These are phyloP conservation scores for Coregonus ussuriensis DNA, from an alignment of 2,797 vertebrate species.

Conservation along the genomic window DNA sequence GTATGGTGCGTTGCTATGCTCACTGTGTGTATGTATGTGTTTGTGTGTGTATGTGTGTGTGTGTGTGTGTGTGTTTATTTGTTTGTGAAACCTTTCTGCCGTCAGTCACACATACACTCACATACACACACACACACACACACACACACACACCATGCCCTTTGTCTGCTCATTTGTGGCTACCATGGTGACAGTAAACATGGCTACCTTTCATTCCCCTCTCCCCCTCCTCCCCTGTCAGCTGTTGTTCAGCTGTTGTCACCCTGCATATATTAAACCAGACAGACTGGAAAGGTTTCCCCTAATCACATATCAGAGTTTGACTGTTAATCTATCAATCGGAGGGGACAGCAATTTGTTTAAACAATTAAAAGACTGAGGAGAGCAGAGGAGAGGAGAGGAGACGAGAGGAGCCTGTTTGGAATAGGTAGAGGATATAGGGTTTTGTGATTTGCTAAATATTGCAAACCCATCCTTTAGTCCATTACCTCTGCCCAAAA, in stretches of 20 bases:
- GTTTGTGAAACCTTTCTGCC: conserved; percentile 12
- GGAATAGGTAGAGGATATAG: background rate
- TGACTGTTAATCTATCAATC: conserved; percentile 39
- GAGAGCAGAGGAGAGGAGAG: background rate
- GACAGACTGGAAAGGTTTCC: conserved; percentile 42
- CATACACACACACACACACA: background rate
- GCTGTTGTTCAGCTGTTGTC: conserved; percentile 30
- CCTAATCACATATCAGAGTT: conserved; percentile 55
- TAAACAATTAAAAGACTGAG: conserved; percentile 5
- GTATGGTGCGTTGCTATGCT: background rate
- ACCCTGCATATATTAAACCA: conserved; percentile 40
- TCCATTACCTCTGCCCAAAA: too few species aligned
- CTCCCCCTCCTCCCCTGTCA: conserved; percentile 30
- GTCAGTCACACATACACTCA: background rate
- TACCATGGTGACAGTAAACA: conserved; percentile 55
- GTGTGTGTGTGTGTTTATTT: conserved; percentile 1
- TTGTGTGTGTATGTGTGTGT: conserved; percentile 13
- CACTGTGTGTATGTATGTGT: conserved; percentile 4
- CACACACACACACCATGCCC: conserved; percentile 12
- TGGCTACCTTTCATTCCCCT: background rate
- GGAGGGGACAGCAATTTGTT: conserved; percentile 21
- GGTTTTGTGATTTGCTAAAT: too few species aligned
- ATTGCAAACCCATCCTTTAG: too few species aligned
- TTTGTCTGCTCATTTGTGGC: conserved; percentile 52
- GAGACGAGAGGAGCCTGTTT: background rate